phyloP scores from a whole-genome alignment of 2,113 vertebrate species.

The Pluvialis apricaria region DNA sequence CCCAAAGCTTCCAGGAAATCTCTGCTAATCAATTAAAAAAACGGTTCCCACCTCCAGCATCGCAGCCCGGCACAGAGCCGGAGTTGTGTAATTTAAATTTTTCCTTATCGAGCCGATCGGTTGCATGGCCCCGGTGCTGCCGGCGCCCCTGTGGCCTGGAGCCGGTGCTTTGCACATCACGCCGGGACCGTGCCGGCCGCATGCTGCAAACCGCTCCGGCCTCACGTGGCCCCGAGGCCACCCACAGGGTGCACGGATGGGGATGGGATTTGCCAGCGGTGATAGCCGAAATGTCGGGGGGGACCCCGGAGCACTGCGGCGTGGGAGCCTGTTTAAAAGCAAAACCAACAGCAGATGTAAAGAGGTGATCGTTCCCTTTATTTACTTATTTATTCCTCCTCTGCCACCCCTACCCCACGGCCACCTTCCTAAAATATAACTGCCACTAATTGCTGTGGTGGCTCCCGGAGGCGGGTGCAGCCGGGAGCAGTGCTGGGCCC shows the following conservation, averaged over 20 bases:
- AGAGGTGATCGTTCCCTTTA: neutral
- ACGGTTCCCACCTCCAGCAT: neutral
- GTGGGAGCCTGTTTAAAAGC: neutral
- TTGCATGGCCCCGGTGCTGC: neutral
- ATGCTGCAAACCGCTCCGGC: rapidly evolving
- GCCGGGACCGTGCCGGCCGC: rapidly evolving
- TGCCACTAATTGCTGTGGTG: neutral
- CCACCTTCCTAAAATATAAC: neutral
- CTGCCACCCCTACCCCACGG: neutral
- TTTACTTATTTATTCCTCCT: neutral
- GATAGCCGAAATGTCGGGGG: rapidly evolving
- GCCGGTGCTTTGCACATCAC: rapidly evolving
- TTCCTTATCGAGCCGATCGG: neutral
- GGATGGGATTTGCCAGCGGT: neutral
- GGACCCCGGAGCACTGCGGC: rapidly evolving
- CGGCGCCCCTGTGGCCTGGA: neutral
- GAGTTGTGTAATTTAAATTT: neutral
- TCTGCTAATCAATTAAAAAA: neutral
- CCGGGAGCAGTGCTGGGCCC: neutral
- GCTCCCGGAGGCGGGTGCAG: neutral
- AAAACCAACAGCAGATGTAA: neutral
- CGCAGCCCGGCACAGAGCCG: rapidly evolving
- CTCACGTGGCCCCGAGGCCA: rapidly evolving
- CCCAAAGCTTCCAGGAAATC: neutral
- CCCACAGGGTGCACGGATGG: rapidly evolving